Evolutionary conservation across 2,888 invertebrate species (phyloP).

Genomic region (Cordilura impudica): DNA sequence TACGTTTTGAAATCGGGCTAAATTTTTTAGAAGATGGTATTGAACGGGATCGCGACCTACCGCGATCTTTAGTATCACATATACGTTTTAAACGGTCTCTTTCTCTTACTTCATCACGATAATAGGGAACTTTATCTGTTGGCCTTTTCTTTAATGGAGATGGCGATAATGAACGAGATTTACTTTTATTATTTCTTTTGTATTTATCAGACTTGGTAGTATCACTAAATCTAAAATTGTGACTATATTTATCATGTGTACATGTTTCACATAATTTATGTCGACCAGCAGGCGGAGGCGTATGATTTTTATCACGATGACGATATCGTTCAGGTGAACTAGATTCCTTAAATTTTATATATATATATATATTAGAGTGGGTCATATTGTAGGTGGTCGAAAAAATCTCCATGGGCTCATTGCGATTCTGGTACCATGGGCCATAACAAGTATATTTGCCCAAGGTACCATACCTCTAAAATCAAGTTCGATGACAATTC

Average conservation of each 20-base stretch:
- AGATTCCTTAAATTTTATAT: conserved; percentile 46
- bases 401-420: too few relatives aligned
- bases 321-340: conserved; percentile 53
- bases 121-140: conserved; percentile 65
- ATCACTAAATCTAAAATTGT: not conserved
- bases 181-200: conserved; percentile 20
- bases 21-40: not conserved
- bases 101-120: conserved; percentile 64
- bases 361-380: too few relatives aligned
- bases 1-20: not conserved
- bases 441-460: too few relatives aligned
- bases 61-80: conserved; percentile 48
- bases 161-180: conserved; percentile 32
- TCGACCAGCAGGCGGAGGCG: not conserved
- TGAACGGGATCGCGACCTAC: conserved; percentile 46
- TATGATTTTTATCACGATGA: conserved; percentile 23
- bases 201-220: conserved; percentile 12
- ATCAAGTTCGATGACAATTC: too few relatives aligned
- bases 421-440: too few relatives aligned
- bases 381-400: too few relatives aligned
- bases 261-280: conserved; percentile 21
- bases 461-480: too few relatives aligned
- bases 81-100: conserved; percentile 63
- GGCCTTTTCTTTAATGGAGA: conserved; percentile 17
- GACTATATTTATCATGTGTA: not conserved